Percentiles rank a stretch among this genome's conserved stretches.
phyloP scores from a whole-genome alignment of 2,113 vertebrate species.

The Ctenodactylus gundi region DNA sequence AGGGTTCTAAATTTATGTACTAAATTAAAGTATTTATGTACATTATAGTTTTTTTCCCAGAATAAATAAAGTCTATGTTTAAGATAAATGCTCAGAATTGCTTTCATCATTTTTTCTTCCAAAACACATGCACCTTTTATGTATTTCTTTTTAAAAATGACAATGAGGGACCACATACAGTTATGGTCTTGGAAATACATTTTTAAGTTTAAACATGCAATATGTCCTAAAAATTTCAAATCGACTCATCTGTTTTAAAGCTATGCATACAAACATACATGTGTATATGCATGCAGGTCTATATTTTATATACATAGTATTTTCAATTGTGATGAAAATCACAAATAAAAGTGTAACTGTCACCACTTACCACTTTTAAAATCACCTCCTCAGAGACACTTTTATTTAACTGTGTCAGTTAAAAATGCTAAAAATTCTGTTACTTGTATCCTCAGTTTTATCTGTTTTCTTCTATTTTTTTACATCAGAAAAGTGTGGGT shows the following conservation, averaged over 20 bases:
- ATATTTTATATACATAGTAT: background rate
- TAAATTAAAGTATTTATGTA: background rate
- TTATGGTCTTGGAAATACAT: background rate
- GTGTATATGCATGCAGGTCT: background rate
- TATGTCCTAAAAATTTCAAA: background rate
- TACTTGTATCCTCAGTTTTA: background rate
- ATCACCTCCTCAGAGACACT: background rate
- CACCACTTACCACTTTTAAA: background rate
- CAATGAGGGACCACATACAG: background rate
- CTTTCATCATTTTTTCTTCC: background rate
- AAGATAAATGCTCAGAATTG: background rate
- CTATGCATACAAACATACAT: background rate
- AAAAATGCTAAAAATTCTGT: background rate
- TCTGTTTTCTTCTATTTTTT: background rate
- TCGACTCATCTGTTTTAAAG: background rate
- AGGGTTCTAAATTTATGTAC: background rate
- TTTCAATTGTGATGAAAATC: background rate
- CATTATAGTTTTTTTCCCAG: background rate
- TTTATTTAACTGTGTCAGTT: background rate
- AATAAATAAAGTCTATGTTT: background rate
- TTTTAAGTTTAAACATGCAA: background rate
- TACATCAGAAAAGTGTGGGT: background rate
- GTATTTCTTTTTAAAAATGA: background rate
- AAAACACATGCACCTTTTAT: background rate
- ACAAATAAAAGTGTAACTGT: background rate